Base-by-base conservation (phyloP, 2,113 vertebrate species). In the Lonchura striata region DNA sequence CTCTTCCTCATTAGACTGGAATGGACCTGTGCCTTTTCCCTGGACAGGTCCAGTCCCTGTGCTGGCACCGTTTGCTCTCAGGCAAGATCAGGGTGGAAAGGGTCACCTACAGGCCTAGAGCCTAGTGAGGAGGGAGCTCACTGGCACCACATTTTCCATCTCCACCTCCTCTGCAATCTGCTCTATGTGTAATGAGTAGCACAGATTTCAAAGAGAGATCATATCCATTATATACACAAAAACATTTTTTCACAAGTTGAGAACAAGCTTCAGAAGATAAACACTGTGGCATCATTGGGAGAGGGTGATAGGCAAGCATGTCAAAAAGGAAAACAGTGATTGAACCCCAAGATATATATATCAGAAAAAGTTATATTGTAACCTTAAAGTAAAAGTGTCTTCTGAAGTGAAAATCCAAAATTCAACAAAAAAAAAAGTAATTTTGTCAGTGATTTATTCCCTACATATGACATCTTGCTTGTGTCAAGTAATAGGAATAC, bases 131-230 rank as follows among this genome's bases (percentile, higher is more conserved):
- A 74, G 7, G 14, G 18, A 81, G 42, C 13, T 66, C 42, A 57
- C 0, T 54, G 35, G 27, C 49, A 60, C 17, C 42, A 66, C 0
- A 0, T 52, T 64, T 79, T 77, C 31, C 41, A 78, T 17, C 12
- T 65, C 30, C 39, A 54, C 23, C 39, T 81, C 33, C 60, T 63
- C 24, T 65, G 33, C 35, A 56, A 60, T n/a, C 30, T 66, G 49
- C 23, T 85, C 28, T 28, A 18, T 2, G 1, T 24, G 25, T 66
- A 35, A 88, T 19, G 10, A 56, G 27, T 16, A 78, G n/a, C 33
- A 82, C 22, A 44, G 57, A 60, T 59, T 59, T 53, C 23, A 53
- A 76, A 68, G 15, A 79, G 5, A 80, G 30, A 46, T 5, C 23
- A 60, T 74, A 89, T 64, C 37, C 8, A 31, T 65, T 77, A 25